Evolutionary conservation across 2,113 vertebrate genomes (phyloP).

Genomic region (Tenebrosternarchus preto): DNA sequence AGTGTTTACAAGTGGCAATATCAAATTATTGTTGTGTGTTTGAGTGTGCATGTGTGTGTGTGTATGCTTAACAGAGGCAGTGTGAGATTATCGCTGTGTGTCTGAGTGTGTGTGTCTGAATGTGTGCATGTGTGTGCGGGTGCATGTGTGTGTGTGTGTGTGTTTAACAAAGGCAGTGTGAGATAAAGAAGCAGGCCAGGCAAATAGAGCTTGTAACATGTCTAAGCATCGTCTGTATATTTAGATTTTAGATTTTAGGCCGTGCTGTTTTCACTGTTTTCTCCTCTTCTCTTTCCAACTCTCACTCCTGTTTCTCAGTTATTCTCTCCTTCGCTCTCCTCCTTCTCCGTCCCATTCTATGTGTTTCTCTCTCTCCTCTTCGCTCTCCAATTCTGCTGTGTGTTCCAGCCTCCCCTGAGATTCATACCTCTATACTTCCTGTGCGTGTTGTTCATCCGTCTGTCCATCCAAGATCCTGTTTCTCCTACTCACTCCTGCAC

Average conservation of each 20-base stretch:
- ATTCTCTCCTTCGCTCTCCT: background rate
- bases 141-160: too few species aligned
- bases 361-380: background rate
- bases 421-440: too few species aligned
- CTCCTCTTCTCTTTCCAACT: background rate
- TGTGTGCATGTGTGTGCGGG: background rate
- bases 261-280: background rate
- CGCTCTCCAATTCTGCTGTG: background rate
- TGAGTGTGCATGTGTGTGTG: slow-evolving; percentile 38
- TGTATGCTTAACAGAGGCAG: too few species aligned
- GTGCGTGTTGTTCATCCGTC: too few species aligned
- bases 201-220: too few species aligned
- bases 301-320: background rate
- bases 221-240: slow-evolving; percentile 8
- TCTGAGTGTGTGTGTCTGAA: slow-evolving; percentile 12
- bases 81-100: slow-evolving; percentile 14
- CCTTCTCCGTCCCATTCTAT: too few species aligned
- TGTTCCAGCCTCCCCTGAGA: too few species aligned
- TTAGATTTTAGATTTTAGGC: slow-evolving; percentile 15
- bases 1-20: background rate
- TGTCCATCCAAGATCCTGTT: too few species aligned
- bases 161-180: too few species aligned
- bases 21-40: background rate
- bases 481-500: background rate
- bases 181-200: too few species aligned